Evolutionary conservation across 2,888 invertebrate genomes (phyloP), one percentile per base, ranked within the genome.

Genomic region (Nymphalis urticae): DNA sequence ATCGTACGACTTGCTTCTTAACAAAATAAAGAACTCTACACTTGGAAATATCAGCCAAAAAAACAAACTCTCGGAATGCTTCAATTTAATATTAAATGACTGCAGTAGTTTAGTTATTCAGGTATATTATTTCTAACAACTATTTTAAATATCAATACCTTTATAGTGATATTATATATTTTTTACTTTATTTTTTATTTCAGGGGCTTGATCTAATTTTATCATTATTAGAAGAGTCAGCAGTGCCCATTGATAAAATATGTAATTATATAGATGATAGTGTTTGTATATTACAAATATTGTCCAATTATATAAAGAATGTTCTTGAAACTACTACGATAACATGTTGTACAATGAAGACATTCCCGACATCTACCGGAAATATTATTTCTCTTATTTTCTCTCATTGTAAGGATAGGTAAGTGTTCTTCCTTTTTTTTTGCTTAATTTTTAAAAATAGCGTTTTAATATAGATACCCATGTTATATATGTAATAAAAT

Each of bases 381-480:
- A 78, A 79, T 19, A 88, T 93, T 56, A 81, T 94, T 54, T 77
- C 82, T 54, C 76, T 80, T 65, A 86, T 93, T 36, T 93, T 93
- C 74, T 80, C 78, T 68, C 93, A 94, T 76, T 93, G 93, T 76
- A 93, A 87, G 73, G 85, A 92, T 51, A 93, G 94, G 93, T 93
- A 77, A 73, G 67, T 17, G 32, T 5, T 53, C 16, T 53, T 24
- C 24, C 19, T 51, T 10, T 3, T n/a, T 51, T 51, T 51, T 21
- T 6, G 6, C 13, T 24, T 16, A 16, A 24, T 21, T 27, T 24
- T 24, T 19, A 5, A 13, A 42, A 42, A 13, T 2, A 42, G 42
- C 3, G 0, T 42, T 42, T 42, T 1, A 10, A 2, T 36, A 36
- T 36, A 8, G 8, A 36, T 9, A 36, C 48, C 17, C 13, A 27